Evolutionary conservation across 2,113 vertebrate genomes (phyloP).

Genomic region (Sylvia atricapilla): DNA sequence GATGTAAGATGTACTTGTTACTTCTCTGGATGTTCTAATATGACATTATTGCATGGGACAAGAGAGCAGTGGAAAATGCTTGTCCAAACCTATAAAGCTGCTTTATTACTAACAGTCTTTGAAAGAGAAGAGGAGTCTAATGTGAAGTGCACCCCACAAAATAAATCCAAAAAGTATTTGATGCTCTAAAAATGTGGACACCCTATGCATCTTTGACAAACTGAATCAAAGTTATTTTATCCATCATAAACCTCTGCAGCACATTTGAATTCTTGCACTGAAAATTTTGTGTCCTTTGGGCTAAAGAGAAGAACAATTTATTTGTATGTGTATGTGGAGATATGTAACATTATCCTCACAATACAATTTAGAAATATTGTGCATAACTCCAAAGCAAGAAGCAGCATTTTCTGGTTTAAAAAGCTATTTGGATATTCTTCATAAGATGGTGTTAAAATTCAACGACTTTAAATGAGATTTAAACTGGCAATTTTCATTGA

Average conservation of each 20-base stretch:
- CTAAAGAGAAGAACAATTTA: background rate
- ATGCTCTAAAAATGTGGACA: background rate
- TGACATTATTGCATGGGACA: background rate
- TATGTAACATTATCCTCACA: background rate
- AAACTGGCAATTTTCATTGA: background rate
- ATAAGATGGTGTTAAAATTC: background rate
- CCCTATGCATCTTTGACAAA: background rate
- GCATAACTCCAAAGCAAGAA: background rate
- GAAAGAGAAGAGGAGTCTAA: background rate
- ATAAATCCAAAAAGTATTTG: background rate
- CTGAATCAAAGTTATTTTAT: background rate
- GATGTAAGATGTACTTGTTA: background rate
- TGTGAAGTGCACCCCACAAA: background rate
- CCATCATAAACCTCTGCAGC: background rate
- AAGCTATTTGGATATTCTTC: background rate
- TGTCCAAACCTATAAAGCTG: background rate
- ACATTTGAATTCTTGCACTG: background rate
- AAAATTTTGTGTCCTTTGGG: background rate
- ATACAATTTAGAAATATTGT: background rate
- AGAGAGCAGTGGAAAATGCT: background rate
- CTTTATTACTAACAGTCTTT: background rate
- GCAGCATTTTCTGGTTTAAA: background rate
- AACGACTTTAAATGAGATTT: background rate
- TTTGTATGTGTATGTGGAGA: background rate
- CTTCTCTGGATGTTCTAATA: background rate